phyloP scores from a whole-genome alignment of 2,888 invertebrate species.

The Argyra leucocephala region DNA sequence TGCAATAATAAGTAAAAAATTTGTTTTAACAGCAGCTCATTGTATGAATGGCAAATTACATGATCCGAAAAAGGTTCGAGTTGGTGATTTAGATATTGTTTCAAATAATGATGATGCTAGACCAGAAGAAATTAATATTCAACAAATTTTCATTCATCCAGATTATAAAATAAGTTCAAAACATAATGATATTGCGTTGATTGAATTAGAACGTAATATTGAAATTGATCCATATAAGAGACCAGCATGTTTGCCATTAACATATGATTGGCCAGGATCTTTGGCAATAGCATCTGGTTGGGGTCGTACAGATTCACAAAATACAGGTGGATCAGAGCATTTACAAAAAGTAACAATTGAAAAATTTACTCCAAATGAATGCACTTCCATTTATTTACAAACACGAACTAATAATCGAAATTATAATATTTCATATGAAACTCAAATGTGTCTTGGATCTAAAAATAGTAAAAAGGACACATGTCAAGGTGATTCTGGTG shows the following conservation, averaged over 20 bases:
- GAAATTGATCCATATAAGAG: constrained; percentile 34
- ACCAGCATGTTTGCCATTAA: constrained; percentile 44
- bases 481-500: constrained; percentile 57
- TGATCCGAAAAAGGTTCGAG: constrained; percentile 27
- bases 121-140: constrained; percentile 34
- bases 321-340: constrained; percentile 32
- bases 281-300: constrained; percentile 43
- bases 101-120: constrained; percentile 31
- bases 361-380: constrained; percentile 37
- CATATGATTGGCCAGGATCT: constrained; percentile 27
- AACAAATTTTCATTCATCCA: constrained; percentile 39
- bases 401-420: constrained; percentile 26
- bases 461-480: constrained; percentile 43
- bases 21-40: constrained; percentile 54
- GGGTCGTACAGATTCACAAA: constrained; percentile 39
- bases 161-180: constrained; percentile 38
- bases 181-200: constrained; percentile 46
- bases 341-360: constrained; percentile 47
- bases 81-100: constrained; percentile 40
- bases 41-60: constrained; percentile 33
- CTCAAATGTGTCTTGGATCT: constrained; percentile 50
- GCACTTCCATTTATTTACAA: constrained; percentile 33
- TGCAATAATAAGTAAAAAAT: constrained; percentile 47
- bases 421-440: constrained; percentile 43
- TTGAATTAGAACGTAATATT: constrained; percentile 36